A percentile compares a stretch with the other conserved stretches of the same genome.
Conservation (phyloP, 2,797 vertebrate species). For the Peromyscus attwateri region DNA sequence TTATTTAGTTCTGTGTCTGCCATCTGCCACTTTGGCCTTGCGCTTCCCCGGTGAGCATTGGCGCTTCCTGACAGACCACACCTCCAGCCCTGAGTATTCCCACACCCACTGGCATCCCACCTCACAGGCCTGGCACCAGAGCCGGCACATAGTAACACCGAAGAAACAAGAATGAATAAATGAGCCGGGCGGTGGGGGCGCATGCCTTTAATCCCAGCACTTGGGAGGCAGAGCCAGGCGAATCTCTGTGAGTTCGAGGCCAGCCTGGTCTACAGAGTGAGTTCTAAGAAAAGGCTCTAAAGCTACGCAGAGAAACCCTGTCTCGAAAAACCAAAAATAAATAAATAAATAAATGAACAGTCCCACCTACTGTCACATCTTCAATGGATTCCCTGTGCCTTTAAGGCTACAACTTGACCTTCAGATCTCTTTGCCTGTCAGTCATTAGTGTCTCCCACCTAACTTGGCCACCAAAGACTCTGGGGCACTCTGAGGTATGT, state of each 20-base stretch:
- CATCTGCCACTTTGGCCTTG: not conserved
- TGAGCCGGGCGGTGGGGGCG: not conserved
- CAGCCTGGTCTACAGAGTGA: too few species aligned
- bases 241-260: too few species aligned
- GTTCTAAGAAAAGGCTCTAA: too few species aligned
- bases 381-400: not conserved
- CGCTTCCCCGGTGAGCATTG: not conserved
- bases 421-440: not conserved
- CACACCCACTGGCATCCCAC: not conserved
- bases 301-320: too few species aligned
- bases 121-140: not conserved
- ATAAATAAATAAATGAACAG: too few species aligned
- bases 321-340: too few species aligned
- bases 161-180: not conserved
- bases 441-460: not conserved
- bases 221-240: too few species aligned
- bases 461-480: not conserved
- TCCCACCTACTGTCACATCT: not conserved
- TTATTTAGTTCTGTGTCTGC: not conserved
- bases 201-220: too few species aligned
- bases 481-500: not conserved
- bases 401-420: not conserved
- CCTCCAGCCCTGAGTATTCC: not conserved
- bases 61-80: not conserved
- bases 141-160: not conserved